A percentile compares a stretch with the other conserved stretches of the same genome.
These are phyloP conservation scores for Latheticus oryzae DNA, from an alignment of 2,888 invertebrate species.

Conservation along the genomic window DNA sequence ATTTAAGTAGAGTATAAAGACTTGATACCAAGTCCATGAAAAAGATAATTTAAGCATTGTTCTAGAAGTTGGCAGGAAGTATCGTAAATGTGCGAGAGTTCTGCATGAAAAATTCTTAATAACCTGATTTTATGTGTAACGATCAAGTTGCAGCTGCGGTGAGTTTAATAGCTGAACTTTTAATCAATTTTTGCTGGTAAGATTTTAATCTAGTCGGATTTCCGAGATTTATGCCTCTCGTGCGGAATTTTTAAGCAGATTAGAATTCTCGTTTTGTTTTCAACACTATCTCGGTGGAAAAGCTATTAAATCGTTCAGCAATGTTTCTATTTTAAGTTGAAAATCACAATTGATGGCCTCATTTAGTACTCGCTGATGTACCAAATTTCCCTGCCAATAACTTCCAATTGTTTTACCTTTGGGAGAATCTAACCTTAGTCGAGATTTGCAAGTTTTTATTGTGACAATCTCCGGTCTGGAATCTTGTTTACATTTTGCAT, in stretches of 20 bases:
- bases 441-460: conserved; percentile 45
- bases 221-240: conserved; percentile 26
- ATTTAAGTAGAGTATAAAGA: conserved; percentile 9
- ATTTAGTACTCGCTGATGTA: conserved; percentile 12
- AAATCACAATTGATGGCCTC: conserved; percentile 1
- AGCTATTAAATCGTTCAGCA: conserved; percentile 9
- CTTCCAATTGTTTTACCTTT: conserved; percentile 23
- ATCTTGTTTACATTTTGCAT: conserved; percentile 45
- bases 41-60: conserved; percentile 23
- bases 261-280: conserved; percentile 14
- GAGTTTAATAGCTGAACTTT: conserved; percentile 32
- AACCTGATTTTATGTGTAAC: conserved; percentile 31
- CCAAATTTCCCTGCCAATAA: conserved; percentile 21
- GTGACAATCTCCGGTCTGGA: conserved; percentile 42
- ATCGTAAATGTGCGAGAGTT: conserved; percentile 29
- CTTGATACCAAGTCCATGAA: conserved; percentile 11
- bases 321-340: too few species aligned
- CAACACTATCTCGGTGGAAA: conserved; percentile 9
- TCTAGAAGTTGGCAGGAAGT: conserved; percentile 15
- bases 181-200: conserved; percentile 35
- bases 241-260: conserved; percentile 28
- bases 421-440: conserved; percentile 38
- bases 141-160: conserved; percentile 34
- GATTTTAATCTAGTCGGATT: conserved; percentile 34
- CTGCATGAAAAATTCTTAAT: conserved; percentile 30